These are phyloP conservation scores for Nyctibius bracteatus DNA, from an alignment of 2,113 vertebrate genomes.

Conservation along the genomic window DNA sequence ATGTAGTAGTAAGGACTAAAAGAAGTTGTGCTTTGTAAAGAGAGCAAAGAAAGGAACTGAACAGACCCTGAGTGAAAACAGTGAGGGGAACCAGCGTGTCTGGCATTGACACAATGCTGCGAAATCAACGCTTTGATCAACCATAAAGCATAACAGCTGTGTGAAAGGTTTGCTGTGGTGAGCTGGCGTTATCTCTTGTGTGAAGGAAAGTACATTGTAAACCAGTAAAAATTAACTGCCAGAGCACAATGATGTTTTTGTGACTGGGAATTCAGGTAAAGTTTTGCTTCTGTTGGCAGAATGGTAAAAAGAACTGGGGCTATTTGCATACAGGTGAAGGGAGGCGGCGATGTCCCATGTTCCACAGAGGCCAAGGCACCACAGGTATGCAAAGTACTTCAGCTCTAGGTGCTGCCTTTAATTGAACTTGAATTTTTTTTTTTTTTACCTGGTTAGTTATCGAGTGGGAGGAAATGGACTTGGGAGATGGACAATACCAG, in stretches of 20 bases:
- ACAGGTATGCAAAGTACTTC: slow-evolving; percentile 46
- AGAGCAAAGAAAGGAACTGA: neutral
- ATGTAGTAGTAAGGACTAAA: neutral
- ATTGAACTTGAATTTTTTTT: neutral
- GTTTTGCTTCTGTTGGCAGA: slow-evolving; percentile 55
- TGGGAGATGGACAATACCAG: neutral
- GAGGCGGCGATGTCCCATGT: neutral
- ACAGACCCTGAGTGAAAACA: neutral
- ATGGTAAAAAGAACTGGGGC: slow-evolving; percentile 40
- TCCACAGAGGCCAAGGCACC: neutral
- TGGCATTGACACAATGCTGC: slow-evolving; percentile 27
- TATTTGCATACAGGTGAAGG: slow-evolving; percentile 78
- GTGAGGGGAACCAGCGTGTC: neutral
- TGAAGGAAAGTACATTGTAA: slow-evolving; percentile 53
- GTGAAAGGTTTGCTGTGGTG: slow-evolving; percentile 45
- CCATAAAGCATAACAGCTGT: slow-evolving; percentile 45
- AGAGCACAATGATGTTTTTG: slow-evolving; percentile 70
- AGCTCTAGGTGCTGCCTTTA: neutral
- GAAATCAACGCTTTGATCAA: slow-evolving; percentile 45
- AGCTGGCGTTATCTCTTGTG: slow-evolving; percentile 55
- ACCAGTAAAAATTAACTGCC: slow-evolving; percentile 77
- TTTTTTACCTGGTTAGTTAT: neutral
- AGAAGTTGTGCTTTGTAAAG: slow-evolving; percentile 34
- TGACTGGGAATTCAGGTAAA: slow-evolving; percentile 58
- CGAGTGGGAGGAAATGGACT: neutral